phyloP scores from a whole-genome alignment of 2,113 vertebrate species.

The Syrrhaptes paradoxus region DNA sequence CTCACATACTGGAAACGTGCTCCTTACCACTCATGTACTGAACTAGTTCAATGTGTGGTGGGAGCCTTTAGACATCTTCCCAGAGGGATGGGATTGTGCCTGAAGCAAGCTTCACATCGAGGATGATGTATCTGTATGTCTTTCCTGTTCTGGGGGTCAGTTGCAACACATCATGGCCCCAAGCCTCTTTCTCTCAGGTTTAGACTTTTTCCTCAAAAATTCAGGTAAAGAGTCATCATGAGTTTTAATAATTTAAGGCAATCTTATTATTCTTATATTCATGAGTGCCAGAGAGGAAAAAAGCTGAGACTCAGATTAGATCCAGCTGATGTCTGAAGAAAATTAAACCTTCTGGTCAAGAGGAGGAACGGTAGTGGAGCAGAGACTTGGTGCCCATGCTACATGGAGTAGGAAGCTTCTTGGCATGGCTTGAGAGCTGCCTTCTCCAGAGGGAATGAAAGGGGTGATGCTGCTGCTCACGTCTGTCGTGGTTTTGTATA shows the following conservation, averaged over 20 bases:
- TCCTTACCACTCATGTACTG: neutral
- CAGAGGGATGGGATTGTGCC: neutral
- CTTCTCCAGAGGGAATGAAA: accelerated
- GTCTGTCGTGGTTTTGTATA: too few relatives aligned
- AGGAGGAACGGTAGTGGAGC: neutral
- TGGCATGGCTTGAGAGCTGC: neutral
- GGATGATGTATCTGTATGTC: neutral
- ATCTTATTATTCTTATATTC: neutral
- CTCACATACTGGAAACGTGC: neutral
- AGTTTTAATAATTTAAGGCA: neutral
- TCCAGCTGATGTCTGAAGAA: neutral
- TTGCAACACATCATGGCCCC: neutral
- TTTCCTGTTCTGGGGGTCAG: neutral
- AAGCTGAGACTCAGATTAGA: neutral
- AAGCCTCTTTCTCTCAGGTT: neutral
- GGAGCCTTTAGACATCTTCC: neutral
- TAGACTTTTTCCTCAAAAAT: neutral
- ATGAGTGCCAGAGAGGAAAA: neutral
- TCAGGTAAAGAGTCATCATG: neutral
- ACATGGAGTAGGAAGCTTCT: neutral
- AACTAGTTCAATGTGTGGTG: neutral
- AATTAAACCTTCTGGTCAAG: neutral
- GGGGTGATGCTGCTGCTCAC: neutral
- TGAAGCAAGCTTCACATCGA: neutral
- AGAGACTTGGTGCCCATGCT: accelerated